Base-by-base conservation (phyloP, 2,797 vertebrate genomes). In the Pyrocephalus nanus region DNA sequence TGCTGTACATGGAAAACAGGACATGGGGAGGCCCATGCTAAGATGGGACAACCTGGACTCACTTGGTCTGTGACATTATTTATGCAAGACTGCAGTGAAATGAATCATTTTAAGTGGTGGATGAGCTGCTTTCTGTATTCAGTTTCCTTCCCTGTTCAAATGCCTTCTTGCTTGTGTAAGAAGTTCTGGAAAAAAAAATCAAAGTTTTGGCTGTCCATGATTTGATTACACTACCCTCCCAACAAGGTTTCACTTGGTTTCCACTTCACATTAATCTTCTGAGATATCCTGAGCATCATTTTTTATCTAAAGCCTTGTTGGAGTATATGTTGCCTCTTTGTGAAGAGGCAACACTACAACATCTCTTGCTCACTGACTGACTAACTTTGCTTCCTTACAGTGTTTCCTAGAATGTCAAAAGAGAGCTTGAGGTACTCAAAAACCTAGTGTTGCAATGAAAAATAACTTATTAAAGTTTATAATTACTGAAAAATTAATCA, bases 401-500 rank as follows among this genome's bases (percentile, higher is more conserved):
- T 88, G 69, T 86, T 88, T 94, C 82, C 80, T 77, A 73, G 64
- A 32, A 71, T 64, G 67, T 84, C 83, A 93, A 76, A 82, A 36
- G 29, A 54, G 67, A 88, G 74, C 90, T 87, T 70, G 64, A 93
- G 62, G 67, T 85, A 73, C 88, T 96, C 83, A 86, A 73, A 94
- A 92, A 86, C 22, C 76, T 60, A 76, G 64, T 42, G 67, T 88
- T 91, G 84, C 80, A 93, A 75, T 79, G 79, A 94, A 91, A 90
- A 96, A 86, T 60, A 95, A 88, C 66, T 84, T 94, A 84, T 66
- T 94, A 91, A 94, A 96, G 42, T 96, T 95, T 93, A 79, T 92
- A 96, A 96, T 94, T 94, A 71, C 86, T 85, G 69, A 90, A 88
- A 91, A 94, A 93, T 91, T 94, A 95, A 96, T 95, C 90, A 92